These are phyloP conservation scores for Mythimna albipuncta DNA, from an alignment of 2,888 invertebrate genomes.

Conservation along the genomic window DNA sequence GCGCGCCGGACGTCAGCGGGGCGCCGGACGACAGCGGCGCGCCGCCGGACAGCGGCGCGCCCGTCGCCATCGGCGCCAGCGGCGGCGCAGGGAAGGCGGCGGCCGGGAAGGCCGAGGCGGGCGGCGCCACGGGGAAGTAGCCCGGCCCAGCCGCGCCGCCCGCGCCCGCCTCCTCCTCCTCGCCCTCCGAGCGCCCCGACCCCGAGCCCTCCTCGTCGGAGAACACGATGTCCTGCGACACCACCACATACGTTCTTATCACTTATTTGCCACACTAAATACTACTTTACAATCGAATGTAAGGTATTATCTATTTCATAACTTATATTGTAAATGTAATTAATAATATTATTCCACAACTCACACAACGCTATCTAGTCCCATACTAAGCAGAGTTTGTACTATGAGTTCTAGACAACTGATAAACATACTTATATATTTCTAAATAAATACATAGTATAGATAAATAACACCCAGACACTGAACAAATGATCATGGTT, in stretches of 20 bases:
- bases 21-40: slow-evolving; percentile 26
- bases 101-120: slow-evolving; percentile 71
- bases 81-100: slow-evolving; percentile 68
- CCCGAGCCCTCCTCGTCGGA: slow-evolving; percentile 90
- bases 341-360: too few species aligned
- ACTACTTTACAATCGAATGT: background rate
- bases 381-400: too few species aligned
- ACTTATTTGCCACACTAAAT: background rate
- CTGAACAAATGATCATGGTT: too few species aligned
- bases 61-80: slow-evolving; percentile 57
- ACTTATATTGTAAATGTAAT: background rate
- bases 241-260: background rate
- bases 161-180: slow-evolving; percentile 90
- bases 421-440: too few species aligned
- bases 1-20: slow-evolving; percentile 27
- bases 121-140: slow-evolving; percentile 78
- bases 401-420: too few species aligned
- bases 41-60: background rate
- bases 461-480: too few species aligned
- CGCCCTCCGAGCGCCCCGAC: slow-evolving; percentile 92
- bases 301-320: background rate
- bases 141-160: slow-evolving; percentile 61
- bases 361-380: too few species aligned
- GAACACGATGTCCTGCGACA: slow-evolving; percentile 89
- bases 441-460: too few species aligned